Evolutionary conservation across 1,140 invertebrate species (phyloP), one percentile per base, ranked within the genome.

Genomic region (Ceratina australensis): DNA sequence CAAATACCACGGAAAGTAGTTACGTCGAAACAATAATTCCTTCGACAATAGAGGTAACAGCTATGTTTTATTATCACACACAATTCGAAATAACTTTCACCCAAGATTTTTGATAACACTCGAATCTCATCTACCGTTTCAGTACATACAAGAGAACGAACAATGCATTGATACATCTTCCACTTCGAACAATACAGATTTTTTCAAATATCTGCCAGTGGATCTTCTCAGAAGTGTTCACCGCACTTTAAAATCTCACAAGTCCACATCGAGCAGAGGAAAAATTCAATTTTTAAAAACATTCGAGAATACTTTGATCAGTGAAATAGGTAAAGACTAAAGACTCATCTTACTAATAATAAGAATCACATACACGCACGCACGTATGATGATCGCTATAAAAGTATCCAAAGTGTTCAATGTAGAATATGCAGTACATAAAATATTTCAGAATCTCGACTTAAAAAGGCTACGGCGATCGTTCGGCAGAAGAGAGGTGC

Each of bases 221-320:
- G 87, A 92, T 65, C 81, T 91, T 68, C 78, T 92, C n/a, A 89
- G 88, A 71, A 84, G 71, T 60, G 91, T 92, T 61, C 91, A 92
- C 57, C 81, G 68, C 24, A 92, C 78, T 54, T 84, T 92, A n/a
- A 87, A 87, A 81, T 87, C 87, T 2, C 90, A 91, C 33, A 10
- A 42, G 18, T 82, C 88, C 5, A 64, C 79, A 3, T 87, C 84
- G 26, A 61, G 87, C 2, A 80, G 88, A 52, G 91, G 88, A 59
- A 92, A 92, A 82, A 85, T 91, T 18, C 28, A 80, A 16, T 92
- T 91, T 83, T 84, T 92, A 22, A 89, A 87, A 79, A 67, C 69
- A 1, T 90, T 92, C 54, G 88, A 91, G 52, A 88, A 79, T 8
- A 74, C 83, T 24, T 78, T 92, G 20, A 78, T 90, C 18, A 59